phyloP scores from a whole-genome alignment of 2,113 vertebrate genomes.

The Tautogolabrus adspersus region DNA sequence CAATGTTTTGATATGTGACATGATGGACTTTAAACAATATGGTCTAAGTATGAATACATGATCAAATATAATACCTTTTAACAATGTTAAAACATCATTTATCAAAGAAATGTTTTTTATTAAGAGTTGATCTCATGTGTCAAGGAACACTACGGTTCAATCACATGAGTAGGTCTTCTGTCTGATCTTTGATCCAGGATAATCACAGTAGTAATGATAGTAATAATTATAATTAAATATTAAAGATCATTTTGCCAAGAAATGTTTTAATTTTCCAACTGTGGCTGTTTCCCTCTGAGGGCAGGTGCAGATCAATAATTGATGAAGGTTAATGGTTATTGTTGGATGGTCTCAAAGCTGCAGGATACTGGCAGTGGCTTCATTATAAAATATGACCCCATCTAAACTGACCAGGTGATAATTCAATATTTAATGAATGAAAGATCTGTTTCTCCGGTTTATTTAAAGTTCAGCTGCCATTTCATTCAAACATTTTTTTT shows the following conservation, averaged over 20 bases:
- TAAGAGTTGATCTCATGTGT: neutral
- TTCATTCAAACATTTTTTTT: neutral
- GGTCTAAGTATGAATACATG: too few relatives aligned
- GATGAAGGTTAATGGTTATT: conserved; percentile 22
- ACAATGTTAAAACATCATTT: neutral
- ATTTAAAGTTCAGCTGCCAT: neutral
- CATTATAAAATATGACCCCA: neutral
- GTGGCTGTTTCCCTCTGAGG: neutral
- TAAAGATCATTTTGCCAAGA: neutral
- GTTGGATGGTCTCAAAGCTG: conserved; percentile 1
- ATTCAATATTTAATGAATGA: neutral
- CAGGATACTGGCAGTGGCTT: neutral
- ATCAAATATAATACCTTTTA: too few relatives aligned
- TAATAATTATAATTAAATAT: neutral
- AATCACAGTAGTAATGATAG: neutral
- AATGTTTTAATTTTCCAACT: neutral
- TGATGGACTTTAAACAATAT: too few relatives aligned
- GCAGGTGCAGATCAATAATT: conserved; percentile 31
- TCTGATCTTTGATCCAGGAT: neutral
- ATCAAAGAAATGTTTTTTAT: neutral
- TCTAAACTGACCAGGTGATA: neutral
- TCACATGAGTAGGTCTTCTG: neutral
- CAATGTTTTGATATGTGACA: too few relatives aligned
- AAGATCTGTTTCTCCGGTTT: neutral
- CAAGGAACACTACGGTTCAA: neutral